These are phyloP conservation scores for Heliconius aoede DNA, from an alignment of 2,888 invertebrate species.

Conservation along the genomic window DNA sequence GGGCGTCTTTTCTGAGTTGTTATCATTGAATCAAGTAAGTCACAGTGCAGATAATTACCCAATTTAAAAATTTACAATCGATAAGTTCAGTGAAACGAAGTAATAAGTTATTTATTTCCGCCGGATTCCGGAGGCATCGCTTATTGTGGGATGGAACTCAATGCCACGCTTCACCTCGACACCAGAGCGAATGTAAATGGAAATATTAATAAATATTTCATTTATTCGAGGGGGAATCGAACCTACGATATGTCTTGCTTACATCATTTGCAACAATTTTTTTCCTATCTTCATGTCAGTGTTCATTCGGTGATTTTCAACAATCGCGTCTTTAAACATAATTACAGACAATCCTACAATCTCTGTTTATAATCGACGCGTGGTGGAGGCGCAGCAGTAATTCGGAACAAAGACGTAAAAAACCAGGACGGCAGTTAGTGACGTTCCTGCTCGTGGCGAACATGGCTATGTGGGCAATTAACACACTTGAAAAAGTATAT, in stretches of 20 bases:
- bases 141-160: too few relatives aligned
- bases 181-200: too few relatives aligned
- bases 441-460: slow-evolving; percentile 92
- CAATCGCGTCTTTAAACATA: neutral
- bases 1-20: slow-evolving; percentile 88
- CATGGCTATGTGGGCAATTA: slow-evolving; percentile 94
- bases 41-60: neutral
- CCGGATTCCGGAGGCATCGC: too few relatives aligned
- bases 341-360: slow-evolving; percentile 88
- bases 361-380: slow-evolving; percentile 89
- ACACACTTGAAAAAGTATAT: slow-evolving; percentile 87
- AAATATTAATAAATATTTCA: too few relatives aligned
- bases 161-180: too few relatives aligned
- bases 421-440: slow-evolving; percentile 93
- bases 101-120: neutral
- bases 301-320: too few relatives aligned
- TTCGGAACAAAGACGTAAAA: slow-evolving; percentile 87
- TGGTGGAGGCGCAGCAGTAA: slow-evolving; percentile 90
- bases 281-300: too few relatives aligned
- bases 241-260: too few relatives aligned
- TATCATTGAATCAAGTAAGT: slow-evolving; percentile 87
- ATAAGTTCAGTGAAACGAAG: neutral
- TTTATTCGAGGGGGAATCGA: too few relatives aligned
- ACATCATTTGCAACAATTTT: too few relatives aligned
- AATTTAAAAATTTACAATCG: too few relatives aligned